These are phyloP conservation scores for Hyperopisus bebe DNA, from an alignment of 2,113 vertebrate species.

Conservation along the genomic window DNA sequence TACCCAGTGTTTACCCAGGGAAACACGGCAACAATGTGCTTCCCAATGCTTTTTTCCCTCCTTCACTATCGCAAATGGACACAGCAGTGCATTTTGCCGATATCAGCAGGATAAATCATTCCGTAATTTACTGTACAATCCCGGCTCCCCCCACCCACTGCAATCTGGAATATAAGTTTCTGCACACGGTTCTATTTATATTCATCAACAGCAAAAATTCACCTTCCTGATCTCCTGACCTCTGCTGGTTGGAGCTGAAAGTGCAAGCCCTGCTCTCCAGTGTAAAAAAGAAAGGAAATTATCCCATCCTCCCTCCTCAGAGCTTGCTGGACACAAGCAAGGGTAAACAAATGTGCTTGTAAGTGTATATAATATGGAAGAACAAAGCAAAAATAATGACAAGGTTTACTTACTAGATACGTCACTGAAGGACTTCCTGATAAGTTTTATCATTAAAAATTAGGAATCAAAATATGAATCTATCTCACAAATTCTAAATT, in stretches of 20 bases:
- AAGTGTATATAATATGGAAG: not conserved
- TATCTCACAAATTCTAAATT: not conserved
- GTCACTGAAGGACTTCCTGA: not conserved
- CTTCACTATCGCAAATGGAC: not conserved
- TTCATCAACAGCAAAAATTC: not conserved
- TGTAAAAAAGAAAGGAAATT: not conserved
- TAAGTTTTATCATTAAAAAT: not conserved
- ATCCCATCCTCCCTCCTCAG: not conserved
- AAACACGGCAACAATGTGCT: not conserved
- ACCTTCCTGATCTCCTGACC: not conserved
- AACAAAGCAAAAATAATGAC: not conserved
- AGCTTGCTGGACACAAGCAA: not conserved
- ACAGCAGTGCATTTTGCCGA: not conserved
- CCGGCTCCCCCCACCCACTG: not conserved
- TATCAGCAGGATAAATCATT: slow-evolving; percentile 1
- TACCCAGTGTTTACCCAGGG: not conserved
- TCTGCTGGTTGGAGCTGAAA: not conserved
- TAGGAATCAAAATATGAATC: not conserved
- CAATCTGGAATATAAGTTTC: not conserved
- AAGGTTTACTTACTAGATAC: not conserved
- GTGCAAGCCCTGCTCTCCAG: not conserved
- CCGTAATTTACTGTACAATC: not conserved
- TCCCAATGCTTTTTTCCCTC: not conserved
- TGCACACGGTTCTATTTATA: not conserved
- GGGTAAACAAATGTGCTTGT: not conserved